These are phyloP conservation scores for Stegostoma tigrinum DNA, from an alignment of 2,113 vertebrate genomes.

Conservation along the genomic window DNA sequence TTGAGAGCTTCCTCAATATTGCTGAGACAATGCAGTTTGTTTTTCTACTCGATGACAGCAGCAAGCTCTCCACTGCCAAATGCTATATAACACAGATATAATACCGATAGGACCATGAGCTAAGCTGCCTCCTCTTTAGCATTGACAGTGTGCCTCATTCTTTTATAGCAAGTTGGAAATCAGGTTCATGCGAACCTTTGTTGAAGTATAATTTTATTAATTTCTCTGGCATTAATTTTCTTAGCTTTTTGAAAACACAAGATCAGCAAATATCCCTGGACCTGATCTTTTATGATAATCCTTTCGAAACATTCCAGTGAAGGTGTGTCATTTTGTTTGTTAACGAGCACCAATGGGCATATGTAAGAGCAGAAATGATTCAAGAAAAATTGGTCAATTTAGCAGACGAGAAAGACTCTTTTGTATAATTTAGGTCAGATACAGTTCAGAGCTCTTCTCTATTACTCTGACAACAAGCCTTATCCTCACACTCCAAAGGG, in stretches of 20 bases:
- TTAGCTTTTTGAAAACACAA: not conserved
- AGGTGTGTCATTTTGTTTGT: not conserved
- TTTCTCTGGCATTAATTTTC: not conserved
- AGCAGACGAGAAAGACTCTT: not conserved
- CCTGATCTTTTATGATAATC: not conserved
- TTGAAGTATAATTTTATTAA: not conserved
- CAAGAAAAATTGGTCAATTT: not conserved
- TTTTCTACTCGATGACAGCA: not conserved
- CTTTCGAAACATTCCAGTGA: not conserved
- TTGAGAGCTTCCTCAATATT: not conserved
- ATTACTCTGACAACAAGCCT: conserved; percentile 25
- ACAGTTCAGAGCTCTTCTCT: conserved; percentile 12
- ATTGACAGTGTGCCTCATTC: not conserved
- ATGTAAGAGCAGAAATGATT: not conserved
- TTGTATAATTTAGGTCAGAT: conserved; percentile 19
- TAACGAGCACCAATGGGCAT: not conserved
- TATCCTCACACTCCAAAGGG: conserved; percentile 9
- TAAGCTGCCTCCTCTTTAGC: not conserved
- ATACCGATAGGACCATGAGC: not conserved
- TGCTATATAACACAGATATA: not conserved
- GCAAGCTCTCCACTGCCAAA: not conserved
- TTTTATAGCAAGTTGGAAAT: not conserved
- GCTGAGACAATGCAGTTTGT: not conserved
- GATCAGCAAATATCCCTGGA: not conserved
- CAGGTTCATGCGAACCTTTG: not conserved